Percentiles rank a stretch among this genome's conserved stretches.
Evolutionary conservation across 23 tunicate genomes (phyloP).

Genomic region (Diplosoma virens): DNA sequence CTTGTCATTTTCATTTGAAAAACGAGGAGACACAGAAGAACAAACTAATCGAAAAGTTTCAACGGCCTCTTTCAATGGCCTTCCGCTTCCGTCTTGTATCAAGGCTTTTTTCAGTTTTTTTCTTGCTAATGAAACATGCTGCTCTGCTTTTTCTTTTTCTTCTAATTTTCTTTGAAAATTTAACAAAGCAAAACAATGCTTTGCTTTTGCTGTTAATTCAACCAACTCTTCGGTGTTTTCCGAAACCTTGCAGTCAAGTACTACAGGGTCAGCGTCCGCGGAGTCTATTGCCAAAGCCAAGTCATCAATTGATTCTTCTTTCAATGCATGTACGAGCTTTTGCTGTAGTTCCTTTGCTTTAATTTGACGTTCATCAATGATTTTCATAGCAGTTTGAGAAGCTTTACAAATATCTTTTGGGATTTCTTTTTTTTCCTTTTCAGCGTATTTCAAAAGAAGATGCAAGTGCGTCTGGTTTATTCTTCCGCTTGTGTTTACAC

Average conservation of each 20-base stretch:
- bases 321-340: conserved; percentile 38
- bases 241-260: conserved; percentile 13
- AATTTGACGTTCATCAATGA: conserved; percentile 2
- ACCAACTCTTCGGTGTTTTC: background rate
- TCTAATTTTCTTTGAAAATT: conserved; percentile 14
- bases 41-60: conserved; percentile 46
- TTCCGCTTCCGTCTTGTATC: background rate
- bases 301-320: conserved; percentile 32
- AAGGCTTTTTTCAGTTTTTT: conserved; percentile 37
- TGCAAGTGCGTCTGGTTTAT: background rate
- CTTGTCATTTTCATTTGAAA: background rate
- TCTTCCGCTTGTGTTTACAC: background rate
- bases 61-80: conserved; percentile 38
- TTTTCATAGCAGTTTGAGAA: background rate
- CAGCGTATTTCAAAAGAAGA: background rate
- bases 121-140: conserved; percentile 33
- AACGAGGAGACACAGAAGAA: background rate
- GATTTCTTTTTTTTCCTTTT: conserved; percentile 1
- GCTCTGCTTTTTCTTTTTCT: conserved; percentile 10
- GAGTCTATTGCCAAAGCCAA: conserved; percentile 35
- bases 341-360: conserved; percentile 15
- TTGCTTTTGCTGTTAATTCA: conserved; percentile 16
- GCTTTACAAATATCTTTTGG: background rate
- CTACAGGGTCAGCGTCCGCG: conserved; percentile 38
- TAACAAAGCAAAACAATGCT: conserved; percentile 30